Evolutionary conservation across 2,888 invertebrate species (phyloP).

Genomic region (Tachystola acroxantha): DNA sequence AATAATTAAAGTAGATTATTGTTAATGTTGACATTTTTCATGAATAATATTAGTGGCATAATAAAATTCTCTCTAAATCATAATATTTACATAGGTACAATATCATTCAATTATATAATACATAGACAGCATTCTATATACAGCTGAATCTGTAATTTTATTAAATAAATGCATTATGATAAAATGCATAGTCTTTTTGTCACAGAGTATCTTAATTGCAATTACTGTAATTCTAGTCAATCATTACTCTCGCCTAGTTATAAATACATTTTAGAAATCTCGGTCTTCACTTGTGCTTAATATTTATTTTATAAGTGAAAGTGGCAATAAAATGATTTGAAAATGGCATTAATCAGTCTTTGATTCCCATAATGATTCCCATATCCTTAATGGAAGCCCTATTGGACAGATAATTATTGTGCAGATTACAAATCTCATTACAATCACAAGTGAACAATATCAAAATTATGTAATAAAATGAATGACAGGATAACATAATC

Average conservation of each 20-base stretch:
- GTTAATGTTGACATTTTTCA: slow-evolving; percentile 20
- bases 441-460: too few species aligned
- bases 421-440: too few species aligned
- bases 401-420: slow-evolving; percentile 1
- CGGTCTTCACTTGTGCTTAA: slow-evolving; percentile 45
- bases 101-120: slow-evolving; percentile 24
- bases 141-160: slow-evolving; percentile 32
- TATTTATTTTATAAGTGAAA: slow-evolving; percentile 42
- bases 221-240: slow-evolving; percentile 60
- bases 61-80: slow-evolving; percentile 23
- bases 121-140: slow-evolving; percentile 38
- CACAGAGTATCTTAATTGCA: slow-evolving; percentile 40
- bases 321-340: slow-evolving; percentile 51
- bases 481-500: too few species aligned
- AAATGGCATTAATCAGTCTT: slow-evolving; percentile 72
- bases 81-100: slow-evolving; percentile 37
- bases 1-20: slow-evolving; percentile 11
- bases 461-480: too few species aligned
- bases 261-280: slow-evolving; percentile 33
- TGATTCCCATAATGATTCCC: slow-evolving; percentile 34
- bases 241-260: slow-evolving; percentile 35
- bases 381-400: slow-evolving; percentile 34
- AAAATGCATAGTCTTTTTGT: slow-evolving; percentile 22
- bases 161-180: slow-evolving; percentile 35
- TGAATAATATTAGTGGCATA: slow-evolving; percentile 17